Evolutionary conservation across 1,140 invertebrate species (phyloP).

Genomic region (Zaprionus lachaisei): DNA sequence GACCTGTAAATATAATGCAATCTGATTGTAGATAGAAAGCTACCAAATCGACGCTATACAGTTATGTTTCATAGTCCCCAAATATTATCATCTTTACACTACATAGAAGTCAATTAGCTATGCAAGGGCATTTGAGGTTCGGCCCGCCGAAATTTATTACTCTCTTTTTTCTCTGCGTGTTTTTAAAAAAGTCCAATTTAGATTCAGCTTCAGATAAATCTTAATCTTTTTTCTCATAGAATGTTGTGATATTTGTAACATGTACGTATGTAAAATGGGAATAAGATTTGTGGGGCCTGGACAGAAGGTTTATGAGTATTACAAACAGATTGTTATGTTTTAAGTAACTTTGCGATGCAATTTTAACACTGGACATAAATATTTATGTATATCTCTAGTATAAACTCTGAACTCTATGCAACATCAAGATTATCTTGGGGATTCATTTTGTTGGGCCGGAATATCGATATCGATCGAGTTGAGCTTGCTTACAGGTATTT

Average conservation of each 20-base stretch:
- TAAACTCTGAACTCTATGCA: slow-evolving; percentile 53
- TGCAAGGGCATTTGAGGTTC: slow-evolving; percentile 22
- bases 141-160: slow-evolving; percentile 18
- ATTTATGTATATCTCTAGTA: slow-evolving; percentile 37
- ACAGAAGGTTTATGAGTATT: slow-evolving; percentile 42
- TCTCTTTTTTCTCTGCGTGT: slow-evolving; percentile 16
- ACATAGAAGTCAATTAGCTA: slow-evolving; percentile 23
- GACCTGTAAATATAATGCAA: slow-evolving; percentile 15
- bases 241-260: slow-evolving; percentile 49
- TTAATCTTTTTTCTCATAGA: slow-evolving; percentile 29
- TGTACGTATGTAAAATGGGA: slow-evolving; percentile 15
- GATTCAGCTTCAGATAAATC: slow-evolving; percentile 14
- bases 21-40: slow-evolving; percentile 14
- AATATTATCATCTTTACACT: not conserved
- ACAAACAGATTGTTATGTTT: slow-evolving; percentile 36
- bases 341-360: slow-evolving; percentile 52
- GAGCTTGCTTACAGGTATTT: slow-evolving; percentile 40
- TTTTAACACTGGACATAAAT: slow-evolving; percentile 44
- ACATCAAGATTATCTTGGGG: slow-evolving; percentile 16
- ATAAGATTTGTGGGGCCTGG: slow-evolving; percentile 17
- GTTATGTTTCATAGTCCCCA: not conserved
- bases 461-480: slow-evolving; percentile 17
- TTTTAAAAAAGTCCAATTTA: slow-evolving; percentile 1
- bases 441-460: slow-evolving; percentile 21
- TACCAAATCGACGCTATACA: not conserved